A percentile compares a stretch with the other conserved stretches of the same genome.
phyloP scores from a whole-genome alignment of 2,797 vertebrate species.

The Sebastolobus alascanus region DNA sequence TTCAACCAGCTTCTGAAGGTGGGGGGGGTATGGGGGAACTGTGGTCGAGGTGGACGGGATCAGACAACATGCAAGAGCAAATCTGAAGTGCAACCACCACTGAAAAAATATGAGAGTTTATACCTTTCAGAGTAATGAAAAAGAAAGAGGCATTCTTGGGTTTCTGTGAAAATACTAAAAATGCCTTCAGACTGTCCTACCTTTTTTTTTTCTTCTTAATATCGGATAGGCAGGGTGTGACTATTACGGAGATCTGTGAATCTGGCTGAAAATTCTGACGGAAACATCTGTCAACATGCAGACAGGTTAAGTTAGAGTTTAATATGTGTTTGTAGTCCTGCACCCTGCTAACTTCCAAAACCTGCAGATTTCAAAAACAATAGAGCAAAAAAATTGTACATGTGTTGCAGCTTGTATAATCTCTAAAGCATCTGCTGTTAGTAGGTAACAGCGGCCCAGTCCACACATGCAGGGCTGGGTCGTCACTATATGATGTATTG shows the following conservation, averaged over 20 bases:
- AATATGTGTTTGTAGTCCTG: constrained; percentile 63
- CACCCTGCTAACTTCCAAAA: constrained; percentile 59
- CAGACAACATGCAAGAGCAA: constrained; percentile 88
- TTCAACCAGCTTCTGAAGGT: constrained; percentile 75
- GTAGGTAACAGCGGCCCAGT: constrained; percentile 64
- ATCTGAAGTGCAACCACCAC: constrained; percentile 85
- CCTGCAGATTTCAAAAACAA: constrained; percentile 64
- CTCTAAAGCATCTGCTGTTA: constrained; percentile 56
- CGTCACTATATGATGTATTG: constrained; percentile 55
- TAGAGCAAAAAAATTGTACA: constrained; percentile 53
- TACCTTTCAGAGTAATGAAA: constrained; percentile 85
- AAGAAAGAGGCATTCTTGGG: constrained; percentile 86
- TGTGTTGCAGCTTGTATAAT: constrained; percentile 51
- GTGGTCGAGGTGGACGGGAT: constrained; percentile 74
- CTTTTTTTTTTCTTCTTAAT: constrained; percentile 91
- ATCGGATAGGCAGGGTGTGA: constrained; percentile 88
- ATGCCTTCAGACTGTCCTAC: constrained; percentile 88
- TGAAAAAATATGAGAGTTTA: constrained; percentile 81
- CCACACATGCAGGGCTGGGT: constrained; percentile 83
- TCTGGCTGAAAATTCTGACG: constrained; percentile 89
- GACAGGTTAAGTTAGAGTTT: constrained; percentile 88
- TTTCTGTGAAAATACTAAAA: constrained; percentile 84
- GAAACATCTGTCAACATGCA: constrained; percentile 91
- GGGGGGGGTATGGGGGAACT: constrained; percentile 26
- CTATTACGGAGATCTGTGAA: constrained; percentile 87